Percentiles rank a stretch among this genome's conserved stretches.
Evolutionary conservation across 2,797 vertebrate species (phyloP).

Genomic region (Chrysocyon brachyurus): DNA sequence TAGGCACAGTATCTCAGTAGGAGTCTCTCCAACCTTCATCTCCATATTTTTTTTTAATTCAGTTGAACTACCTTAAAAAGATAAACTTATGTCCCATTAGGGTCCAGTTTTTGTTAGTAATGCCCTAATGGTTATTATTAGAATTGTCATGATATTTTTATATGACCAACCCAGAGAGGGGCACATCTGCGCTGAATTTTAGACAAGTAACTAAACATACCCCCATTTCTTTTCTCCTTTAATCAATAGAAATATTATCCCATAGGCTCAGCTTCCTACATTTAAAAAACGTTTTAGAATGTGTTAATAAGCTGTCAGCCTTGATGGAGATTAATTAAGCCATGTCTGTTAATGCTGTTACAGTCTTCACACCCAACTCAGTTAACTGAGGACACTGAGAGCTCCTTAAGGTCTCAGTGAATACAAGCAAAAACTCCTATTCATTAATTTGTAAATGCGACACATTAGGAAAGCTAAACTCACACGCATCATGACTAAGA

Average conservation of each 20-base stretch:
- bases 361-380: neutral
- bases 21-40: neutral
- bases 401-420: neutral
- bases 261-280: neutral
- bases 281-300: constrained; percentile 32
- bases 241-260: constrained; percentile 44
- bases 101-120: neutral
- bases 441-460: neutral
- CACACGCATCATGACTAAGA: neutral
- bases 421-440: neutral
- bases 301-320: neutral
- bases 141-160: neutral
- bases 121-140: neutral
- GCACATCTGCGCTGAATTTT: neutral
- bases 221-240: neutral
- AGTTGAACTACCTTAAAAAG: constrained; percentile 9
- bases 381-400: neutral
- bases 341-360: neutral
- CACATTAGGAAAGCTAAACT: neutral
- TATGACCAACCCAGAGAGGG: neutral
- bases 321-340: neutral
- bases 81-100: neutral
- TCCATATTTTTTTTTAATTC: neutral
- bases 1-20: neutral
- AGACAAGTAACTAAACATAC: neutral